Conservation (phyloP, 1,140 invertebrate genomes). For the Conus betulinus region DNA sequence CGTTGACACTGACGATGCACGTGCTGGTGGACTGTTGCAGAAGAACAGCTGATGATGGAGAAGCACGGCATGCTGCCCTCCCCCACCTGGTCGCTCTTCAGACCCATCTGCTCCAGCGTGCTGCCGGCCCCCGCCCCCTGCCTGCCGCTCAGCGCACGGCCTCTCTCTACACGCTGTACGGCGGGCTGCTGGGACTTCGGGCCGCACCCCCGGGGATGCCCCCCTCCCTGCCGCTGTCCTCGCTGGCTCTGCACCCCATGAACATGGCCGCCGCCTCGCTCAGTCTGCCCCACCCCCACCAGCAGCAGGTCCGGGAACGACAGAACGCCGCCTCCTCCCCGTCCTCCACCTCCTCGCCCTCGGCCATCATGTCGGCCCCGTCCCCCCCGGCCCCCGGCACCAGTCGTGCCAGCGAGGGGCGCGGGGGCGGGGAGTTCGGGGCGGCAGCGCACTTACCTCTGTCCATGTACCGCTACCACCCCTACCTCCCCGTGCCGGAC, state of each 20-base stretch:
- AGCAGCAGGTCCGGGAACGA: conserved; percentile 7
- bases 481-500: conserved; percentile 26
- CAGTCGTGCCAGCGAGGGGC: background rate
- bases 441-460: background rate
- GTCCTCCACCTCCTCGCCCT: conserved; percentile 16
- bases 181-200: conserved; percentile 61
- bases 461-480: conserved; percentile 33
- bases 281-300: background rate
- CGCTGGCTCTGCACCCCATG: conserved; percentile 40
- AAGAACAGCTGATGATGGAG: conserved; percentile 53
- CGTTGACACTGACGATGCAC: background rate
- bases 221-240: conserved; percentile 60
- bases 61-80: conserved; percentile 57
- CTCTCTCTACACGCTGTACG: conserved; percentile 63
- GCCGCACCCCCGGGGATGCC: conserved; percentile 55
- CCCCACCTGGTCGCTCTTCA: conserved; percentile 62
- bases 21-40: conserved; percentile 37
- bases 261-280: background rate
- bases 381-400: conserved; percentile 5
- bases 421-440: background rate
- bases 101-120: conserved; percentile 60
- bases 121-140: conserved; percentile 46
- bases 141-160: conserved; percentile 46
- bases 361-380: background rate
- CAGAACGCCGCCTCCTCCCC: conserved; percentile 8